Percentiles rank a stretch among this genome's conserved stretches.
These are phyloP conservation scores for Neomorphus geoffroyi DNA, from an alignment of 2,797 vertebrate genomes.

Conservation along the genomic window DNA sequence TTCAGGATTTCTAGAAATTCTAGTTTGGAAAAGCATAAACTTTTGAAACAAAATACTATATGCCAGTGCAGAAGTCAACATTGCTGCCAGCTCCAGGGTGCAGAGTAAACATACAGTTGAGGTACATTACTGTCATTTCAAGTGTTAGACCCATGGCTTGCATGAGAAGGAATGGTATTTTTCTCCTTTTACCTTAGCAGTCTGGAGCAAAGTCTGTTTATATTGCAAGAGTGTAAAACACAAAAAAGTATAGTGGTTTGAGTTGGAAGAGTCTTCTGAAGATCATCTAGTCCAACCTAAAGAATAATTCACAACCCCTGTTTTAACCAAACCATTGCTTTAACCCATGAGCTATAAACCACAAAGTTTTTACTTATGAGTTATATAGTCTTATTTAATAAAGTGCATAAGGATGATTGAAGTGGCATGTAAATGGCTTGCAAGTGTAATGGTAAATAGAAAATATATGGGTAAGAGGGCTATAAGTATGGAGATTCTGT, in stretches of 20 bases:
- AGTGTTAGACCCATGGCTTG: not conserved
- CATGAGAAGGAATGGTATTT: not conserved
- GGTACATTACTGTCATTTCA: not conserved
- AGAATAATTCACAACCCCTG: not conserved
- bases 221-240: not conserved
- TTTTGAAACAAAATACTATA: not conserved
- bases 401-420: not conserved
- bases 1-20: not conserved
- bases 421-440: not conserved
- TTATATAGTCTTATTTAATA: not conserved
- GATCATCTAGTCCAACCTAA: not conserved
- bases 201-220: not conserved
- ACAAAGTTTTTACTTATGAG: rapidly evolving
- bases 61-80: not conserved
- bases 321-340: not conserved
- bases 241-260: too few species aligned
- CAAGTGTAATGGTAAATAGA: not conserved
- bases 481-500: not conserved
- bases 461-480: not conserved
- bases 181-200: not conserved
- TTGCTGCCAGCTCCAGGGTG: not conserved
- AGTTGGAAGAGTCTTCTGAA: too few species aligned
- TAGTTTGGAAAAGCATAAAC: not conserved
- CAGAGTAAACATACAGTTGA: not conserved
- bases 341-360: not conserved